Evolutionary conservation across 2,113 vertebrate species (phyloP).

Genomic region (crab-eating macaque (Macaca fascicularis)): DNA sequence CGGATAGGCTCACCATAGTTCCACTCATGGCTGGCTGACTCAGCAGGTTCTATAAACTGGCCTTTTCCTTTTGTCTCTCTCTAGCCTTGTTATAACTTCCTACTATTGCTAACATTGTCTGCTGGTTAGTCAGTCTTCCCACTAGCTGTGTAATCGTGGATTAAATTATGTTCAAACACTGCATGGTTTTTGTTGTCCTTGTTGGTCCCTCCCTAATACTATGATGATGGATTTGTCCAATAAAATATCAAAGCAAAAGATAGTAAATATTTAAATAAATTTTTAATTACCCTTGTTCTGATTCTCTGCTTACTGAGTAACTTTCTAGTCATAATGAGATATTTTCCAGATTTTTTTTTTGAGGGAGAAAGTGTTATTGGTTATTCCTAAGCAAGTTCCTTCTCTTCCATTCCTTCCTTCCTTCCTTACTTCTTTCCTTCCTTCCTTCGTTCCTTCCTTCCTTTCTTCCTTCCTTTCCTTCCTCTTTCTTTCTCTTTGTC

Average conservation of each 20-base stretch:
- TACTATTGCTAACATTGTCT: neutral
- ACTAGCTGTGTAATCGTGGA: neutral
- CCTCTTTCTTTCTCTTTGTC: neutral
- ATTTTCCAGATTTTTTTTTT: neutral
- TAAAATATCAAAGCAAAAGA: neutral
- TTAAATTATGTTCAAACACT: neutral
- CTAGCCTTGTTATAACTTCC: neutral
- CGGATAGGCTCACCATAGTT: neutral
- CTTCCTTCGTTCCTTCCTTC: rapidly evolving
- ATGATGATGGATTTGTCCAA: neutral
- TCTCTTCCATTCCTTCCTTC: too few species aligned
- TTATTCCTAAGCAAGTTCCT: neutral
- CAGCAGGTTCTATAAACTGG: neutral
- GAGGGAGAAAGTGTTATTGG: neutral
- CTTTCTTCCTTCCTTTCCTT: too few species aligned
- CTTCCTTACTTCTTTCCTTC: rapidly evolving
- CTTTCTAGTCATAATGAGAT: neutral
- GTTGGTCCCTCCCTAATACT: neutral
- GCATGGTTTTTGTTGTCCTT: neutral
- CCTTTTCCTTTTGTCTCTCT: neutral
- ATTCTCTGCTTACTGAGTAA: neutral
- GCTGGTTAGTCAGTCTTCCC: neutral
- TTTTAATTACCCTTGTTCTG: neutral
- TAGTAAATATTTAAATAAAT: neutral
- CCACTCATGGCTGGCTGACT: neutral